Conservation (phyloP, 2,888 invertebrate species). For the Sicus ferrugineus region DNA sequence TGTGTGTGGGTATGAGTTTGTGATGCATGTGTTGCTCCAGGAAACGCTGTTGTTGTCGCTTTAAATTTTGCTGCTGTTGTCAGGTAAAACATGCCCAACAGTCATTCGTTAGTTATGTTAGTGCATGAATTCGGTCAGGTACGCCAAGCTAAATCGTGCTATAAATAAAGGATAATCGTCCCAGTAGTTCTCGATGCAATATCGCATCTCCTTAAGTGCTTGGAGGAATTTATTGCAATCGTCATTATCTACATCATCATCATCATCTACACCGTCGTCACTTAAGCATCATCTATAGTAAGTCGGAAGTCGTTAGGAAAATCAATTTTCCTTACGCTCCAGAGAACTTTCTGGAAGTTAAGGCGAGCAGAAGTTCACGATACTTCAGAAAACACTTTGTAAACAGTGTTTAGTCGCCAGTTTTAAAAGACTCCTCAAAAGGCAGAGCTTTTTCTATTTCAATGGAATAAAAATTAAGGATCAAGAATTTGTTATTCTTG, state of each 20-base stretch:
- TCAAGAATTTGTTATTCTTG: not conserved
- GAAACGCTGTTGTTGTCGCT: slow-evolving; percentile 36
- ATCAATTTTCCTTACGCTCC: too few relatives aligned
- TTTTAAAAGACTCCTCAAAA: too few relatives aligned
- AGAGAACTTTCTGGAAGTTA: too few relatives aligned
- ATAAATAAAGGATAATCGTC: not conserved
- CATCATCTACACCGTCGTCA: too few relatives aligned
- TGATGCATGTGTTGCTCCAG: slow-evolving; percentile 19
- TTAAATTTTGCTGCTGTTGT: too few relatives aligned
- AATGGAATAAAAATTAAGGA: not conserved
- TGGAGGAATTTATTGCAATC: not conserved
- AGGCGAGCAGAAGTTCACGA: too few relatives aligned
- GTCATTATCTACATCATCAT: too few relatives aligned
- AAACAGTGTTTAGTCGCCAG: too few relatives aligned
- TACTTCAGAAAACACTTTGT: too few relatives aligned
- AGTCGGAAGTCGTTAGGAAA: too few relatives aligned
- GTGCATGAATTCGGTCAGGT: slow-evolving; percentile 49
- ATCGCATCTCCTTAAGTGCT: not conserved
- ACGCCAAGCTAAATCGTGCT: slow-evolving; percentile 46
- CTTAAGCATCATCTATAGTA: too few relatives aligned
- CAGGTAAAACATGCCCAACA: slow-evolving; percentile 33
- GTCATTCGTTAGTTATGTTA: slow-evolving; percentile 20
- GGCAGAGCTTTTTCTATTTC: not conserved
- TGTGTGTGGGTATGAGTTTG: slow-evolving; percentile 5
- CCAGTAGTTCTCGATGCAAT: not conserved